A percentile compares a stretch with the other conserved stretches of the same genome.
These are phyloP conservation scores for Deroplatys truncata DNA, from an alignment of 2,888 invertebrate species.

Conservation along the genomic window DNA sequence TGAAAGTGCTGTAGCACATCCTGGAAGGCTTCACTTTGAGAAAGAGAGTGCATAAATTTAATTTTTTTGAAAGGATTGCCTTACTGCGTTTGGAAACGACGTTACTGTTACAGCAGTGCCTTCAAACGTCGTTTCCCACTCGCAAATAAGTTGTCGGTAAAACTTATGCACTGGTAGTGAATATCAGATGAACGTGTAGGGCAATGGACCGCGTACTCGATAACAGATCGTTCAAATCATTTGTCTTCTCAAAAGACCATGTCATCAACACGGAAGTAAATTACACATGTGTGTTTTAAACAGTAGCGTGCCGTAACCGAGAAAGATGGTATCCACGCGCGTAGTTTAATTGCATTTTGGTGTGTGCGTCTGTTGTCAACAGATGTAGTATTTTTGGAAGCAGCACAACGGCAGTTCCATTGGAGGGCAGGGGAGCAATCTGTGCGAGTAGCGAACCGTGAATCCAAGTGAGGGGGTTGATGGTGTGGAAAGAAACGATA, in stretches of 20 bases:
- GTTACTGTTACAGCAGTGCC: no score
- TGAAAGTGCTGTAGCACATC: no score
- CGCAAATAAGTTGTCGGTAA: neutral
- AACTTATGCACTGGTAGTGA: neutral
- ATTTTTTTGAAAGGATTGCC: no score
- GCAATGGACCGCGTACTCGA: neutral
- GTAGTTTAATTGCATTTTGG: neutral
- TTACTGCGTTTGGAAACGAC: no score
- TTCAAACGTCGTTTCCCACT: no score
- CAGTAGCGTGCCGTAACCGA: neutral
- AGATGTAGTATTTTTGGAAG: neutral
- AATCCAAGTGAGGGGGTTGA: neutral
- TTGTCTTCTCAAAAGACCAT: neutral
- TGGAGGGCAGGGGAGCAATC: neutral
- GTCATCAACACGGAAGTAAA: neutral
- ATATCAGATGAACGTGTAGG: neutral
- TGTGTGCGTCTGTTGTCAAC: neutral
- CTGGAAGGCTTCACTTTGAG: no score
- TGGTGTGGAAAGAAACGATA: neutral
- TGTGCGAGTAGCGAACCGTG: neutral
- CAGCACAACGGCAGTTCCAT: neutral
- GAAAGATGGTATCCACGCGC: neutral
- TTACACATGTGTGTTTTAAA: neutral
- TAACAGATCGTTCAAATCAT: neutral
- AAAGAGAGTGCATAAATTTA: no score